Percentiles rank a stretch among this genome's conserved stretches.
Conservation (phyloP, 2,113 vertebrate species). For the Coptodon bakossiorum region DNA sequence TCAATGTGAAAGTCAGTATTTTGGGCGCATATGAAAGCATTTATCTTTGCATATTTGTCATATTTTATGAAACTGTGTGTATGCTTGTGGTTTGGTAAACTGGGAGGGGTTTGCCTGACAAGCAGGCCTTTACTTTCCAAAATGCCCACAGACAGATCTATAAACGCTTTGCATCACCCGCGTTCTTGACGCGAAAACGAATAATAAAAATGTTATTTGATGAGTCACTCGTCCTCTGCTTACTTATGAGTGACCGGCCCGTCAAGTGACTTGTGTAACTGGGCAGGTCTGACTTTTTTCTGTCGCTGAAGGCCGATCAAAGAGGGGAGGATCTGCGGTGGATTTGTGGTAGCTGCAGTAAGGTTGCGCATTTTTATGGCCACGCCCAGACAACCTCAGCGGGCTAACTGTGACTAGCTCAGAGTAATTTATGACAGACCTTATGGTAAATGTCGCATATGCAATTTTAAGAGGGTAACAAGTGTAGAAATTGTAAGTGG, state of each 20-base stretch:
- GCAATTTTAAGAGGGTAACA: not conserved
- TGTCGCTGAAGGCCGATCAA: constrained; percentile 43
- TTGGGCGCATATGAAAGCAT: not conserved
- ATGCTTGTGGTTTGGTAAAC: not conserved
- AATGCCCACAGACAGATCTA: constrained; percentile 6
- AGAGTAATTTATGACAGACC: not conserved
- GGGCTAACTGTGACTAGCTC: not conserved
- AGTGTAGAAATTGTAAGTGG: not conserved
- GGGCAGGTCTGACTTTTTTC: constrained; percentile 26
- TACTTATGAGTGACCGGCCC: not conserved
- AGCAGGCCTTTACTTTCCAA: constrained; percentile 4
- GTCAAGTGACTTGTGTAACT: not conserved
- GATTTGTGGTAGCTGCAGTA: constrained; percentile 64
- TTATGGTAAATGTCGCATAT: not conserved
- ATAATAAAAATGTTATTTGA: not conserved
- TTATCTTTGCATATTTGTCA: not conserved
- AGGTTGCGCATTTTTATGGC: constrained; percentile 57
- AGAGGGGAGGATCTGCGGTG: constrained; percentile 55
- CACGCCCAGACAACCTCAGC: constrained; percentile 50
- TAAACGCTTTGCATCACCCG: not conserved
- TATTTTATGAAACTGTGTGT: not conserved
- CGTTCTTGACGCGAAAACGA: not conserved
- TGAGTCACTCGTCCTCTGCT: constrained; percentile 18
- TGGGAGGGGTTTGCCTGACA: not conserved
- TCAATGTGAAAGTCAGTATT: not conserved